phyloP scores from a whole-genome alignment of 2,113 vertebrate genomes.

The Falcunculus frontatus region DNA sequence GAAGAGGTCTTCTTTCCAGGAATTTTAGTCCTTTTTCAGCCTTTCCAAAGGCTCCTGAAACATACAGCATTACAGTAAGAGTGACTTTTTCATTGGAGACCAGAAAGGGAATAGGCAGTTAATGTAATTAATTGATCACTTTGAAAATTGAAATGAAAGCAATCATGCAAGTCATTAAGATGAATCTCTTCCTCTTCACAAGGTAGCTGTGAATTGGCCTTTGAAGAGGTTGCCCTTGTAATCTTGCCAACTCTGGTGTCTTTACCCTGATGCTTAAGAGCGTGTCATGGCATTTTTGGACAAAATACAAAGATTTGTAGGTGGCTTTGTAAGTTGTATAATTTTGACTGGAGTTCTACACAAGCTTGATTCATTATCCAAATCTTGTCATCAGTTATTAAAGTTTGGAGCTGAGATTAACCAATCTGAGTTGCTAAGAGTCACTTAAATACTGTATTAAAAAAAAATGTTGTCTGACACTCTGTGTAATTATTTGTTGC shows the following conservation, averaged over 20 bases:
- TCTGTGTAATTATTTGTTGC: not conserved
- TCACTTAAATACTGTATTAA: not conserved
- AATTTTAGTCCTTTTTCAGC: not conserved
- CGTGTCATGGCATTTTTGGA: not conserved
- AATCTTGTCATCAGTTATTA: not conserved
- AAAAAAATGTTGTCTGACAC: not conserved
- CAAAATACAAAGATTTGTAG: not conserved
- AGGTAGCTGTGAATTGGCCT: not conserved
- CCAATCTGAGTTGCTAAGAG: not conserved
- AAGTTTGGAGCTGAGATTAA: not conserved
- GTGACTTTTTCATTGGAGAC: not conserved
- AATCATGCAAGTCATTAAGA: not conserved
- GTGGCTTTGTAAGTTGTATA: not conserved
- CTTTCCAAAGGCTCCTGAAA: not conserved
- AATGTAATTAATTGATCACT: not conserved
- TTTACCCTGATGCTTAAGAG: not conserved
- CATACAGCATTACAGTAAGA: not conserved
- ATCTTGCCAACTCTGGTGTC: not conserved
- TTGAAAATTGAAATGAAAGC: not conserved
- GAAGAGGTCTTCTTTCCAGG: not conserved
- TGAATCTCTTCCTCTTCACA: not conserved
- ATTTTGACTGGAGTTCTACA: not conserved
- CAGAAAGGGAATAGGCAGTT: not conserved
- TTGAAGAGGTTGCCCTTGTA: not conserved
- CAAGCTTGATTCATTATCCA: not conserved